phyloP scores from a whole-genome alignment of 2,888 invertebrate genomes.

The Nymphalis urticae region DNA sequence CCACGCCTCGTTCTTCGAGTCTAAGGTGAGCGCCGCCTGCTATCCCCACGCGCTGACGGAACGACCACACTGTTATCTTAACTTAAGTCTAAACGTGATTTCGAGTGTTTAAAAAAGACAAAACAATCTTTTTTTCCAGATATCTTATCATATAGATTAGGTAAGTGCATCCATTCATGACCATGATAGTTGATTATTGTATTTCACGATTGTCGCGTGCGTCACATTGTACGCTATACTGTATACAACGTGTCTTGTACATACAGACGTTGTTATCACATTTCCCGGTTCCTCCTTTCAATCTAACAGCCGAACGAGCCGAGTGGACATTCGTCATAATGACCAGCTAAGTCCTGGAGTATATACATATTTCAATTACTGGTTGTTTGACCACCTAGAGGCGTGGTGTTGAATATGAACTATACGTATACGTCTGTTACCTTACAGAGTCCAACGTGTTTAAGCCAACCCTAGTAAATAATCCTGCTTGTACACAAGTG shows the following conservation, averaged over 20 bases:
- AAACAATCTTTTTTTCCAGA: conserved; percentile 31
- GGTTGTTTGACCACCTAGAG: not conserved
- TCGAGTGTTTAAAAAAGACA: conserved; percentile 23
- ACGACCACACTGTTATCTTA: not conserved
- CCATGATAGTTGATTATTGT: conserved; percentile 6
- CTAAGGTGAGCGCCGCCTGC: conserved; percentile 84
- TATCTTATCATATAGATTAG: conserved; percentile 27
- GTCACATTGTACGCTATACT: not conserved
- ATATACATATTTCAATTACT: not conserved
- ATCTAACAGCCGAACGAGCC: not conserved
- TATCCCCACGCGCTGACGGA: too few relatives aligned
- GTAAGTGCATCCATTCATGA: conserved; percentile 22
- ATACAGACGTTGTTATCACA: not conserved
- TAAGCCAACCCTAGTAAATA: too few relatives aligned
- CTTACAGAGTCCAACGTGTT: too few relatives aligned
- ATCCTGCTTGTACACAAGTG: not conserved
- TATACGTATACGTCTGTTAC: not conserved
- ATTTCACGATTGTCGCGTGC: not conserved
- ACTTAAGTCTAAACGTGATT: not conserved
- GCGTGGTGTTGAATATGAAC: not conserved
- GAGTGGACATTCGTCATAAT: not conserved
- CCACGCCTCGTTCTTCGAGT: conserved; percentile 98
- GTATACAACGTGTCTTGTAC: not conserved
- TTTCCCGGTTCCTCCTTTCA: too few relatives aligned
- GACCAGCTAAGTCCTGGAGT: not conserved